Evolutionary conservation across 2,888 invertebrate species (phyloP).

Genomic region (Amiota communis): DNA sequence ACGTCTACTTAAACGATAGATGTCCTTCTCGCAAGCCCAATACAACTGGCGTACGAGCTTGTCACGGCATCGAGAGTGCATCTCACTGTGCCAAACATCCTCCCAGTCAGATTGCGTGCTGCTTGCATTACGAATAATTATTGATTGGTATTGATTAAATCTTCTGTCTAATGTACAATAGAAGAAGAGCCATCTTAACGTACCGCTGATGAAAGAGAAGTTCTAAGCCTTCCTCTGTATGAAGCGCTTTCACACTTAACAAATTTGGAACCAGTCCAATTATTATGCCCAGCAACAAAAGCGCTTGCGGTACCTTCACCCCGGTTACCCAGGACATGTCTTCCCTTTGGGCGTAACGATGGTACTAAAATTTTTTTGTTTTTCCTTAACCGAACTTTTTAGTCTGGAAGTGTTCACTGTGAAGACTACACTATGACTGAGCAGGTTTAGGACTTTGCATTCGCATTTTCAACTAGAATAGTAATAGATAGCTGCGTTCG

Average conservation of each 20-base stretch:
- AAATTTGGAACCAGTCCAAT: conserved; percentile 41
- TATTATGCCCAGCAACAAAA: conserved; percentile 48
- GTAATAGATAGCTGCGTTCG: conserved; percentile 47
- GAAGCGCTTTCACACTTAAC: conserved; percentile 55
- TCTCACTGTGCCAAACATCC: conserved; percentile 77
- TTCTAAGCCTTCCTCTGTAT: conserved; percentile 73
- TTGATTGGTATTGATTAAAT: neutral
- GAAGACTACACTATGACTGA: neutral
- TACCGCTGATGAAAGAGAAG: conserved; percentile 74
- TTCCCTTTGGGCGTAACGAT: conserved; percentile 39
- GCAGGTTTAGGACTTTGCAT: neutral
- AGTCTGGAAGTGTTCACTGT: neutral
- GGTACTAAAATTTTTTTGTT: conserved; percentile 47
- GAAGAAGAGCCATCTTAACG: conserved; percentile 26
- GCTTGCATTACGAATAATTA: neutral
- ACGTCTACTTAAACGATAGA: conserved; percentile 75
- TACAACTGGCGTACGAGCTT: conserved; percentile 76
- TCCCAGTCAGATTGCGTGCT: conserved; percentile 77
- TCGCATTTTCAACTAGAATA: conserved; percentile 3
- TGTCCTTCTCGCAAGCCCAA: conserved; percentile 79
- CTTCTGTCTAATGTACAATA: neutral
- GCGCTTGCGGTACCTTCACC: conserved; percentile 55
- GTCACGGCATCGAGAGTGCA: conserved; percentile 76
- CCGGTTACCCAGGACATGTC: conserved; percentile 42
- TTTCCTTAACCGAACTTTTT: neutral